Evolutionary conservation across 2,888 invertebrate species (phyloP), one percentile per base, ranked within the genome.

Genomic region (Megamerina dolium): DNA sequence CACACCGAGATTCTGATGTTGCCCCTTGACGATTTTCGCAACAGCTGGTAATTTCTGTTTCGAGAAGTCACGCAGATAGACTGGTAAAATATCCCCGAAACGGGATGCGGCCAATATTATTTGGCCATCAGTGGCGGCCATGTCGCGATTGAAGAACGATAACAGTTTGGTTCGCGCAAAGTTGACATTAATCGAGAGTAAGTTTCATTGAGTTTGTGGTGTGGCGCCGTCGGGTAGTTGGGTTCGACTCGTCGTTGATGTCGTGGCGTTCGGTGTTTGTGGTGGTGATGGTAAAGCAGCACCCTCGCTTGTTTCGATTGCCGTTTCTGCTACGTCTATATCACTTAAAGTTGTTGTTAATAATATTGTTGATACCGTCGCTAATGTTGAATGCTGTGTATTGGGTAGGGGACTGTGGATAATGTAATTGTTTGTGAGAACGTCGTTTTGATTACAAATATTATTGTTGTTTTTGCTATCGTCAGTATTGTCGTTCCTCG

Each of bases 121-220:
- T 76, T 89, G 88, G 74, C 87, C 88, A 76, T 89, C 89, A 60
- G 89, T 88, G 74, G 87, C 88, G 77, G 87, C 87, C 87, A 88
- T 87, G 64, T 73, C 74, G 64, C 63, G 66, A 55, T 61, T 66
- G 53, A 69, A 69, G 57, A 68, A 68, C 56, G 70, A 68, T 49
- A 68, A 58, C 68, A 68, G 66, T 53, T 68, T 68, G 65, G 60
- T 65, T 54, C 68, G 70, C 62, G 68, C 68, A 60, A 67, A 58
- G 66, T 62, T 67, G 56, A 69, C 68, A 68, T 68, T 68, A 69
- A 68, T 62, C 61, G 66, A 56, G 59, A 69, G 63, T 68, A 66
- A 64, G 60, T 68, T 68, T 68, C 68, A 68, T 68, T 66, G 67
- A 60, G 56, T 57, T 48, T 51, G 53, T 27, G 47, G n/a, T n/a